Conservation (phyloP, 2,888 invertebrate species). For the Ophion ventricosus region DNA sequence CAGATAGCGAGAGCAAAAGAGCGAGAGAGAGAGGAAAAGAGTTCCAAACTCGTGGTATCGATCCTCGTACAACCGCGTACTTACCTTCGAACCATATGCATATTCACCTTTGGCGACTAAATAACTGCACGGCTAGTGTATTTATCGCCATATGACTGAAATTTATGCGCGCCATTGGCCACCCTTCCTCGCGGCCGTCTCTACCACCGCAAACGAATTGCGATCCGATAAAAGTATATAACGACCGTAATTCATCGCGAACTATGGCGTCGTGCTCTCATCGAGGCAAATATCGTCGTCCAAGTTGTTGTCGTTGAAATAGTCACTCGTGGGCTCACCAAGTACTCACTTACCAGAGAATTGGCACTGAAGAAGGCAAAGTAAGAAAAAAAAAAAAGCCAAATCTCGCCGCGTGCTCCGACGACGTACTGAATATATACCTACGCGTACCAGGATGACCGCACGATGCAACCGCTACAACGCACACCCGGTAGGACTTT, state of each 20-base stretch:
- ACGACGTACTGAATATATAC: conserved; percentile 64
- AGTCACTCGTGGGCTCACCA: conserved; percentile 44
- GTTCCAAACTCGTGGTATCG: conserved; percentile 49
- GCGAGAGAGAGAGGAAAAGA: conserved; percentile 8
- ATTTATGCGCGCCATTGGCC: conserved; percentile 62
- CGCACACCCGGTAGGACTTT: conserved; percentile 56
- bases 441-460: conserved; percentile 66
- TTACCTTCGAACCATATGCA: conserved; percentile 33
- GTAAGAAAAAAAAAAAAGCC: conserved; percentile 50
- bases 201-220: conserved; percentile 58
- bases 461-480: conserved; percentile 11
- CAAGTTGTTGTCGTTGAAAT: conserved; percentile 37
- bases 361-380: conserved; percentile 22
- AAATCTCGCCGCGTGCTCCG: conserved; percentile 48
- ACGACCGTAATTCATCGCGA: conserved; percentile 65
- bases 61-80: conserved; percentile 63
- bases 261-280: conserved; percentile 57
- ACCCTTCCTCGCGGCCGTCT: conserved; percentile 46
- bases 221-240: conserved; percentile 67
- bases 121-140: conserved; percentile 59
- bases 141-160: conserved; percentile 62
- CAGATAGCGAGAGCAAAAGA: background rate
- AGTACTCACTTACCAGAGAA: conserved; percentile 42
- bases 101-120: conserved; percentile 55
- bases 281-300: conserved; percentile 58